A percentile compares a stretch with the other conserved stretches of the same genome.
Evolutionary conservation across 2,888 invertebrate species (phyloP).

Genomic region (Pseudolycoriella hygida): DNA sequence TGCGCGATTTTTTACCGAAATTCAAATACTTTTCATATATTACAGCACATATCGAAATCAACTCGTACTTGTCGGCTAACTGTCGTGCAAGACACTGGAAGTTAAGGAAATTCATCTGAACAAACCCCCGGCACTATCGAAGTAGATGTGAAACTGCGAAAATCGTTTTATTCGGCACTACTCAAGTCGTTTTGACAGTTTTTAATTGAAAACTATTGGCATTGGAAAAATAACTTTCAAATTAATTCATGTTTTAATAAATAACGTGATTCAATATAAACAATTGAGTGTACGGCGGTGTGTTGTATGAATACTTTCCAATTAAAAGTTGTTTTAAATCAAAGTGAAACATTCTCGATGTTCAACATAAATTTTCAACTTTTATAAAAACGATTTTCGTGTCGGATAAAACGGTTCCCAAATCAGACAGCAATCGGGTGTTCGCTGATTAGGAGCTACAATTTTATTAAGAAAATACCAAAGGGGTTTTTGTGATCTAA

Average conservation of each 20-base stretch:
- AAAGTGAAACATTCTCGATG: no score
- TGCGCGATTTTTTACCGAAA: not conserved
- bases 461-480: no score
- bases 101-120: not conserved
- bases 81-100: not conserved
- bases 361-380: no score
- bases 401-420: no score
- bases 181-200: not conserved
- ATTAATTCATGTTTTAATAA: not conserved
- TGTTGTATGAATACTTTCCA: no score
- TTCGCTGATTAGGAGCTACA: no score
- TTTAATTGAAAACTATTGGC: not conserved
- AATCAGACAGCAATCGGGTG: no score
- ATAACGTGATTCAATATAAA: not conserved
- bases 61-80: conserved; percentile 1
- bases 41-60: not conserved
- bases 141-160: conserved; percentile 23
- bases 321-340: no score
- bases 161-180: conserved; percentile 5
- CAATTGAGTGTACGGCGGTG: no score
- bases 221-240: not conserved
- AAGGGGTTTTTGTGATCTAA: no score
- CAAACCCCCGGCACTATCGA: conserved; percentile 25
- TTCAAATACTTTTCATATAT: not conserved
- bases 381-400: no score